phyloP scores from a whole-genome alignment of 2,888 invertebrate species.

The Nymphalis urticae region DNA sequence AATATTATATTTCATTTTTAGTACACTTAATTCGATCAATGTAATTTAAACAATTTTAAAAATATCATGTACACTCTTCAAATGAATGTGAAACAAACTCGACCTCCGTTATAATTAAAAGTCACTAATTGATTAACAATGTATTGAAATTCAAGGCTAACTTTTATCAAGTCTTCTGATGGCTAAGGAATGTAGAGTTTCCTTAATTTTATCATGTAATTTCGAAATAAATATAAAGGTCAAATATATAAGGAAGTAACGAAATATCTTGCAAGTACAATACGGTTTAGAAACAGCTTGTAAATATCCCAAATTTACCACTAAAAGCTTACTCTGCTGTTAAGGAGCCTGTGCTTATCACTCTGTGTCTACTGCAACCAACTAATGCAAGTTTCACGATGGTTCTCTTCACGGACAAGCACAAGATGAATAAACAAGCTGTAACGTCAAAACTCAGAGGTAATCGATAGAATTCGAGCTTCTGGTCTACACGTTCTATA shows the following conservation, averaged over 20 bases:
- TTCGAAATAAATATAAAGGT: not conserved
- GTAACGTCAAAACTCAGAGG: too few relatives aligned
- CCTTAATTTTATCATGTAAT: constrained; percentile 5
- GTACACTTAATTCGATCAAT: too few relatives aligned
- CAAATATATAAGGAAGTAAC: not conserved
- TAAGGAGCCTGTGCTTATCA: too few relatives aligned
- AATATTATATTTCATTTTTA: too few relatives aligned
- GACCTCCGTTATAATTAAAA: not conserved
- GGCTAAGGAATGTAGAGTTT: constrained; percentile 4
- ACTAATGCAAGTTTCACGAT: too few relatives aligned
- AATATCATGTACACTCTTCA: not conserved
- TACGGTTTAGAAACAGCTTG: not conserved
- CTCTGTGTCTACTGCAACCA: too few relatives aligned
- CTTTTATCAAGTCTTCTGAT: constrained; percentile 10
- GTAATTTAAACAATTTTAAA: not conserved
- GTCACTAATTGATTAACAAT: constrained; percentile 5
- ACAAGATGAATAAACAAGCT: too few relatives aligned
- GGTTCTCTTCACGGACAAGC: too few relatives aligned
- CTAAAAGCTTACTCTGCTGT: too few relatives aligned
- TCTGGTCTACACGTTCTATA: too few relatives aligned
- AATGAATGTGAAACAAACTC: not conserved
- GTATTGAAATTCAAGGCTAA: constrained; percentile 12
- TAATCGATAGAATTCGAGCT: too few relatives aligned
- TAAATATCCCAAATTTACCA: too few relatives aligned
- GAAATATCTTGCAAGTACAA: not conserved